phyloP scores from a whole-genome alignment of 2,888 invertebrate genomes.

The Mythimna pallens region DNA sequence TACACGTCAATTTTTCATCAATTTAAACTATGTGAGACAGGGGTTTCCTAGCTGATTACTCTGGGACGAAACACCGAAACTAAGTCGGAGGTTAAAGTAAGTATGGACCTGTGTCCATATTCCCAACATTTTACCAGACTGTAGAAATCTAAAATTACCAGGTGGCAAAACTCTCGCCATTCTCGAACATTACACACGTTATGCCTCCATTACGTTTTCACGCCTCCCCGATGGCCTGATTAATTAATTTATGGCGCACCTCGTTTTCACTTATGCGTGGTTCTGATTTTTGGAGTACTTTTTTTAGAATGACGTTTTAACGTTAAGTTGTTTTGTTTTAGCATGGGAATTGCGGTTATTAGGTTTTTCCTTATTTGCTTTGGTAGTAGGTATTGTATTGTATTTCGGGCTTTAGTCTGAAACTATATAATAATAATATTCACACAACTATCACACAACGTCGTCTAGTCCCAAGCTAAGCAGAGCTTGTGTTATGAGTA shows the following conservation, averaged over 20 bases:
- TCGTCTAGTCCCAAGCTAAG: no score
- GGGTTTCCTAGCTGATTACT: no score
- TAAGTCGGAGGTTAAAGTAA: no score
- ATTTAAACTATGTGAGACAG: no score
- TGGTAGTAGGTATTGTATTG: no score
- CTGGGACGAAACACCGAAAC: no score
- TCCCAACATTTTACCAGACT: background rate
- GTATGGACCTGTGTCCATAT: no score
- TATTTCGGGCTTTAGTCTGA: no score
- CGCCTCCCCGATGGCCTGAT: slow-evolving; percentile 11
- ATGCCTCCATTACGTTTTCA: slow-evolving; percentile 37
- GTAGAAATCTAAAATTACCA: slow-evolving; percentile 20
- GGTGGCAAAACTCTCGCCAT: slow-evolving; percentile 2
- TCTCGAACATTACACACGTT: slow-evolving; percentile 25
- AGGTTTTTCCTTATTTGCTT: background rate
- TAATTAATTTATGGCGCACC: slow-evolving; percentile 44
- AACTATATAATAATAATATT: no score
- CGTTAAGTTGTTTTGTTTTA: background rate
- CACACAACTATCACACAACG: no score
- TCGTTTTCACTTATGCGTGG: slow-evolving; percentile 1
- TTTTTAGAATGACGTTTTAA: background rate
- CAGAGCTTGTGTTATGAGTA: no score
- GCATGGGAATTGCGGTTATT: background rate
- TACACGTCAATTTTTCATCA: no score
- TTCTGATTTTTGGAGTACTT: slow-evolving; percentile 17